Percentiles rank a stretch among this genome's conserved stretches.
phyloP scores from a whole-genome alignment of 2,888 invertebrate species.

The Phrixothrix hirtus region DNA sequence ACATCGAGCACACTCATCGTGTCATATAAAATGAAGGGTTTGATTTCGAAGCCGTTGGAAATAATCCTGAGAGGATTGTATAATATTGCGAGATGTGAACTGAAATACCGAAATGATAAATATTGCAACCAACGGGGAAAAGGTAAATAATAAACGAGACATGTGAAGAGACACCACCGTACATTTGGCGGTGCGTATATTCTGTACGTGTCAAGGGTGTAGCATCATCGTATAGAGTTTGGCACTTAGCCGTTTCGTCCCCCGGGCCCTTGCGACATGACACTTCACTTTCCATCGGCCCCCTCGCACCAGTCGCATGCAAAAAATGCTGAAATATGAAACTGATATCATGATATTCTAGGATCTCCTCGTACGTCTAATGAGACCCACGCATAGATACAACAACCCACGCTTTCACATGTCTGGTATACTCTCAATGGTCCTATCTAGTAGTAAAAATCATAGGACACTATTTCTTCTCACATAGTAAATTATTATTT shows the following conservation, averaged over 20 bases:
- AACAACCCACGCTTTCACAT: neutral
- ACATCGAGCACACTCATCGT: slow-evolving; percentile 12
- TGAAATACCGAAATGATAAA: slow-evolving; percentile 29
- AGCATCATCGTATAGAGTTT: slow-evolving; percentile 27
- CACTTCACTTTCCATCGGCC: slow-evolving; percentile 53
- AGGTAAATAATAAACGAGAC: slow-evolving; percentile 32
- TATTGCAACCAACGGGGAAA: slow-evolving; percentile 29
- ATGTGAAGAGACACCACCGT: slow-evolving; percentile 23
- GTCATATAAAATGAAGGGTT: slow-evolving; percentile 25
- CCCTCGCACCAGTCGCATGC: slow-evolving; percentile 44
- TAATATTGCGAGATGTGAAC: slow-evolving; percentile 20
- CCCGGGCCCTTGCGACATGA: slow-evolving; percentile 53
- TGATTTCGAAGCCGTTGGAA: slow-evolving; percentile 9
- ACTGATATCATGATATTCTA: slow-evolving; percentile 38
- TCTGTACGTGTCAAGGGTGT: slow-evolving; percentile 28
- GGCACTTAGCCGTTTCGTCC: slow-evolving; percentile 34
- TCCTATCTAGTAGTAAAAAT: too few relatives aligned
- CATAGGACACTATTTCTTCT: too few relatives aligned
- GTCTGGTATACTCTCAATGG: too few relatives aligned
- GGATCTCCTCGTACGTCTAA: slow-evolving; percentile 27
- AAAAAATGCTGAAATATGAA: slow-evolving; percentile 53
- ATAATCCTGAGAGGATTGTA: slow-evolving; percentile 16
- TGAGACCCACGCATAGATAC: slow-evolving; percentile 33
- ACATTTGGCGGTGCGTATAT: slow-evolving; percentile 21
- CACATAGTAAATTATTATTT: neutral